A percentile compares a stretch with the other conserved stretches of the same genome.
These are phyloP conservation scores for Eledona agricola DNA, from an alignment of 2,888 invertebrate species.

Conservation along the genomic window DNA sequence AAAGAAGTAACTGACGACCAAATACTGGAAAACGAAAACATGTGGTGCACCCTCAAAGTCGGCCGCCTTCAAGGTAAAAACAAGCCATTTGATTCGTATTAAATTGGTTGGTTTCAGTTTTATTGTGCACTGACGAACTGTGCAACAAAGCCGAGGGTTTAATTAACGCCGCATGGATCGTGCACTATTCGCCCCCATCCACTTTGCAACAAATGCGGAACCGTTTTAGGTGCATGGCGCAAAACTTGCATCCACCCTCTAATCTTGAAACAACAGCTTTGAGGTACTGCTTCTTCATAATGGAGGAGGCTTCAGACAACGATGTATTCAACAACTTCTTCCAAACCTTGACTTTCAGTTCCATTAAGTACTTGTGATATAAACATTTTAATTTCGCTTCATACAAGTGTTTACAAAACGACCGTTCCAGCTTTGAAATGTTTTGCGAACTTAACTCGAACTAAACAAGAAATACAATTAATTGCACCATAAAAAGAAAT, in stretches of 20 bases:
- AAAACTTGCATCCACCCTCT: constrained; percentile 10
- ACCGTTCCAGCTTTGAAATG: too few relatives aligned
- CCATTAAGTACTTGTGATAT: background rate
- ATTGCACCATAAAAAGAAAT: constrained; percentile 12
- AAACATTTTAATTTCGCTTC: too few relatives aligned
- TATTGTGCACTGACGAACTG: constrained; percentile 12
- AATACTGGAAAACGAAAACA: constrained; percentile 7
- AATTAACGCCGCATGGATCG: constrained; percentile 7
- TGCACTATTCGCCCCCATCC: constrained; percentile 15
- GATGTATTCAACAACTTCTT: constrained; percentile 10
- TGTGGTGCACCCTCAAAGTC: constrained; percentile 1
- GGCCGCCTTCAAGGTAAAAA: constrained; percentile 18
- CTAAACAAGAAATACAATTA: too few relatives aligned
- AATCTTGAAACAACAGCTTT: background rate
- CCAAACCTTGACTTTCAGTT: constrained; percentile 2
- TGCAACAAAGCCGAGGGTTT: constrained; percentile 8
- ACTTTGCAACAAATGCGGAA: constrained; percentile 7
- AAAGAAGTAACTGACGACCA: constrained; percentile 15
- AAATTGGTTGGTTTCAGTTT: constrained; percentile 20
- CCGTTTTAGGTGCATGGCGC: constrained; percentile 12
- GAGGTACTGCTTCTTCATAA: constrained; percentile 6
- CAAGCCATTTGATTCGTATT: too few relatives aligned
- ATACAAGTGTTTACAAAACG: too few relatives aligned
- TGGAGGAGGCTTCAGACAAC: constrained; percentile 9
- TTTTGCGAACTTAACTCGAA: too few relatives aligned